phyloP scores from a whole-genome alignment of 2,888 invertebrate genomes.

The Cataglyphis cursor region DNA sequence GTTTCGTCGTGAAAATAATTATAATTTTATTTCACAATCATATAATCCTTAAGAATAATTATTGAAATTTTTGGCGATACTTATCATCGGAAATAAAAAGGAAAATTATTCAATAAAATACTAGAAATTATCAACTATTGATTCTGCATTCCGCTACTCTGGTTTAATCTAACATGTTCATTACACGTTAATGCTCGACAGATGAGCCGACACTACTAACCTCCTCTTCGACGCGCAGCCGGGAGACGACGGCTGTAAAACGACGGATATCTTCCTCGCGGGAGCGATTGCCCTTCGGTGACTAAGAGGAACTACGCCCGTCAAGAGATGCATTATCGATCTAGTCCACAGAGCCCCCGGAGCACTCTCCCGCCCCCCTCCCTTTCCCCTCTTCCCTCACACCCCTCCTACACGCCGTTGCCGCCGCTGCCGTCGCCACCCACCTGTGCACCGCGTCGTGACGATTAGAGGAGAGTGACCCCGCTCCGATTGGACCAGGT shows the following conservation, averaged over 20 bases:
- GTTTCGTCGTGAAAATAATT: not conserved
- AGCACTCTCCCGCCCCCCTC: constrained; percentile 77
- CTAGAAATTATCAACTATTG: not conserved
- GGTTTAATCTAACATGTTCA: not conserved
- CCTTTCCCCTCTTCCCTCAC: constrained; percentile 72
- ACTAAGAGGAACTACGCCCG: constrained; percentile 80
- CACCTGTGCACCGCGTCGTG: constrained; percentile 83
- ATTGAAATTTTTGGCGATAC: not conserved
- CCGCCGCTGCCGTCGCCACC: constrained; percentile 83
- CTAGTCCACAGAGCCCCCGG: constrained; percentile 80
- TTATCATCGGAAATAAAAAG: not conserved
- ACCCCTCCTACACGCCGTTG: constrained; percentile 75
- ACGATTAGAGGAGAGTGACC: constrained; percentile 69
- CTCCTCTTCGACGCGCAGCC: not conserved
- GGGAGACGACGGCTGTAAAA: constrained; percentile 35
- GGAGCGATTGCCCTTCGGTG: constrained; percentile 75
- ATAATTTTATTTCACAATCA: not conserved
- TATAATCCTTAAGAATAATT: not conserved
- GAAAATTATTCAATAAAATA: not conserved
- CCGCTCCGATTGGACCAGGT: constrained; percentile 12
- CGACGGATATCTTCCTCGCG: constrained; percentile 63
- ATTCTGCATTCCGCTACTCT: not conserved
- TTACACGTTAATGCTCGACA: not conserved
- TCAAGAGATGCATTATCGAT: constrained; percentile 85
- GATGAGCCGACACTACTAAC: not conserved